Evolutionary conservation across 2,888 invertebrate species (phyloP).

Genomic region (Dicyrtomina minuta): DNA sequence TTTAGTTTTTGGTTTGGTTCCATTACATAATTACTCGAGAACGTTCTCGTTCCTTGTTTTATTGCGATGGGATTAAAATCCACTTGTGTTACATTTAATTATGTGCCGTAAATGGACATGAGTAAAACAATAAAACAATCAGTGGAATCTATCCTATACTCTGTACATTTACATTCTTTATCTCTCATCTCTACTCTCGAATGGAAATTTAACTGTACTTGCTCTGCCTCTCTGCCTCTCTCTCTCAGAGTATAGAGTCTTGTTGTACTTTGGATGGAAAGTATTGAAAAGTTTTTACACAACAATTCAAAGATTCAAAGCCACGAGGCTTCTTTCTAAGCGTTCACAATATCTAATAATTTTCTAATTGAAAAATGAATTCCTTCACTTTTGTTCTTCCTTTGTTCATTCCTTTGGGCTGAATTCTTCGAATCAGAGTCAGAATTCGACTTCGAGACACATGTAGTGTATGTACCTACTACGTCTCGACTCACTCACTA

Average conservation of each 20-base stretch:
- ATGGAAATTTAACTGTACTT: neutral
- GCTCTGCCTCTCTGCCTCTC: neutral
- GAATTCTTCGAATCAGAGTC: constrained; percentile 2
- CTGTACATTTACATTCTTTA: too few species aligned
- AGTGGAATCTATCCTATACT: too few species aligned
- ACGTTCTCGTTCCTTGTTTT: too few species aligned
- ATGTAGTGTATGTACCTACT: neutral
- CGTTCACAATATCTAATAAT: neutral
- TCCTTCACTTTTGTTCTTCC: neutral
- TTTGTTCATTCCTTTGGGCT: neutral
- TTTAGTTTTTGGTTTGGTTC: too few species aligned
- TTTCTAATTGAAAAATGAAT: constrained; percentile 23
- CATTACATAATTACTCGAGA: too few species aligned
- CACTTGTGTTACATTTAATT: too few species aligned
- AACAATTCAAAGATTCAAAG: constrained; percentile 3
- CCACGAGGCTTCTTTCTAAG: constrained; percentile 3
- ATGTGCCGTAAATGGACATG: too few species aligned
- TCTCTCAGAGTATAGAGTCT: neutral
- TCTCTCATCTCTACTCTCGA: too few species aligned
- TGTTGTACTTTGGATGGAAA: neutral
- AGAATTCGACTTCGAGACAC: neutral
- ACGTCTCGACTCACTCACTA: too few species aligned
- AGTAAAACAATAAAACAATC: too few species aligned
- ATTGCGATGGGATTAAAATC: too few species aligned
- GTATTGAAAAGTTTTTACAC: neutral